Base-by-base conservation (phyloP, 2,113 vertebrate species). In the Cinclus mexicanus region DNA sequence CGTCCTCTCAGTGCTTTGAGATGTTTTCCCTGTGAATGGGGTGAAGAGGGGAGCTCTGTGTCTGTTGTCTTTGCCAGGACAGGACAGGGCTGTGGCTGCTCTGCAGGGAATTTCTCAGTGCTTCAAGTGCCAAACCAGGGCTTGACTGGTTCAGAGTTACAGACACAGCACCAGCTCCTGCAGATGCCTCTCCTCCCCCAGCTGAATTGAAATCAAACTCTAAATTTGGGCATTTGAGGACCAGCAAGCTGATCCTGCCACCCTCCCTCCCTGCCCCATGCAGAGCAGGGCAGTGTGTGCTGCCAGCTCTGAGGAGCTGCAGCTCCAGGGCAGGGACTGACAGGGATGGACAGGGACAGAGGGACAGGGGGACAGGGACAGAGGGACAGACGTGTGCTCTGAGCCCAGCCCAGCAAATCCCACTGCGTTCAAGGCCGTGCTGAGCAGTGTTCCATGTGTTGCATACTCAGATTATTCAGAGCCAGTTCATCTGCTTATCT, bases 401-500 rank as follows among this genome's bases (percentile, higher is more conserved):
- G 80, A 63, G 26, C 33, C 28, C 83, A 39, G 41, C 20, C 64
- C 55, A 87, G 74, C 55, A 46, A 16, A 5, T 2, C 46, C 59
- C 18, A 15, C 31, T 39, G 47, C 0, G 7, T 23, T 8, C 31
- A 0, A 10, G 76, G 64, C 90, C 11, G 42, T 1, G 24, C 28
- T 42, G 42, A 44, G 60, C 84, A 72, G 31, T 3, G 3, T 35
- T 83, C 60, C 82, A 47, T 12, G 75, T 74, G 82, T 37, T 68
- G 60, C 35, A 9, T 3, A 2, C 14, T 11, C 88, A 46, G 95
- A 83, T 90, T 88, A 57, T 65, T 57, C 35, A 5, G 76, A 86
- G 55, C 59, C 79, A 26, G 53, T 46, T 91, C 94, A 83, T 90
- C 90, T 93, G 44, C 92, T 94, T 90, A 86, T 87, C 71, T 87